Evolutionary conservation across 2,113 vertebrate genomes (phyloP).

Genomic region (Meleagris gallopavo): DNA sequence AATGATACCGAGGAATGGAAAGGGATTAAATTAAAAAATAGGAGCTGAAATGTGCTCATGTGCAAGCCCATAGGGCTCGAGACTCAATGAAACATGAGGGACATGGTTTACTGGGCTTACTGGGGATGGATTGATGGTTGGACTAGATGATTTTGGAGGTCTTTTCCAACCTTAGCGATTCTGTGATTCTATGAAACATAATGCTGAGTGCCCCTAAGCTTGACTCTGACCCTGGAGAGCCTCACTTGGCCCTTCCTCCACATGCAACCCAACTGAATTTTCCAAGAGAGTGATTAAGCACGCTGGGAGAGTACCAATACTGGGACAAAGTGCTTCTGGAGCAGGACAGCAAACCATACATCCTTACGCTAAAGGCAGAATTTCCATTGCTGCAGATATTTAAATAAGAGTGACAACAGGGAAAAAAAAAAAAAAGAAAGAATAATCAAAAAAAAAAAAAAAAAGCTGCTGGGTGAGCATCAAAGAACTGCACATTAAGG

Average conservation of each 20-base stretch:
- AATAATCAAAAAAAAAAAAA: neutral
- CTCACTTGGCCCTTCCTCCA: neutral
- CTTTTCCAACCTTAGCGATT: no score
- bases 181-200: neutral
- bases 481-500: slow-evolving; percentile 17
- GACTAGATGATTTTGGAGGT: no score
- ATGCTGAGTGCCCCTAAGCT: neutral
- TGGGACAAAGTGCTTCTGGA: rapidly evolving
- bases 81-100: neutral
- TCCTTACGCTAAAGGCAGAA: rapidly evolving
- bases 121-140: no score
- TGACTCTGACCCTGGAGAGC: neutral
- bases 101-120: no score
- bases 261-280: neutral
- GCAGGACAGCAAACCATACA: rapidly evolving
- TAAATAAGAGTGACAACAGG: rapidly evolving
- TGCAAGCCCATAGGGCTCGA: neutral
- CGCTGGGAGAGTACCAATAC: neutral
- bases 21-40: neutral
- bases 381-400: neutral
- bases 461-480: neutral
- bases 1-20: neutral
- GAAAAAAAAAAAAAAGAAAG: neutral
- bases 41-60: neutral
- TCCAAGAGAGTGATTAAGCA: neutral